phyloP scores from a whole-genome alignment of 1,140 invertebrate species.

The Ceratosolen fusciceps region DNA sequence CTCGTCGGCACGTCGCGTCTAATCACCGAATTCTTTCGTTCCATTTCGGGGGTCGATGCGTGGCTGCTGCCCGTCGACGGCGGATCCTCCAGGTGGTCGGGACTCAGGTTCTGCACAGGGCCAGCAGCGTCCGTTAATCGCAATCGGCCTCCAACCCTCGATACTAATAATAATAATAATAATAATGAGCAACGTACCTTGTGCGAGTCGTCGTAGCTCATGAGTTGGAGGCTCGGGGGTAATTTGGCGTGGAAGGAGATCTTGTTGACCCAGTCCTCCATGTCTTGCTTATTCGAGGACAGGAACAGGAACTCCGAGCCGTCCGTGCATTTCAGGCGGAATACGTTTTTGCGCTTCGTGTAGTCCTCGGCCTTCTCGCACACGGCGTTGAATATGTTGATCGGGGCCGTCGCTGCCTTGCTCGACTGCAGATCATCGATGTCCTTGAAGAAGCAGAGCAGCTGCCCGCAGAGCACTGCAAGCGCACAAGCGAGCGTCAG shows the following conservation, averaged over 20 bases:
- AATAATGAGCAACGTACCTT: slow-evolving; percentile 55
- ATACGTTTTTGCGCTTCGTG: slow-evolving; percentile 94
- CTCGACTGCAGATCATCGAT: slow-evolving; percentile 89
- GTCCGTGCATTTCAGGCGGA: slow-evolving; percentile 89
- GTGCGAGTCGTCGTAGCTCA: slow-evolving; percentile 82
- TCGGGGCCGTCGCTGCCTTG: slow-evolving; percentile 90
- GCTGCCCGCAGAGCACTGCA: slow-evolving; percentile 91
- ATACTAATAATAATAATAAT: no score
- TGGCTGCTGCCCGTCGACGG: slow-evolving; percentile 69
- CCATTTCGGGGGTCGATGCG: slow-evolving; percentile 70
- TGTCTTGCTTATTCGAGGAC: slow-evolving; percentile 79
- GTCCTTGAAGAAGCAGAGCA: slow-evolving; percentile 98
- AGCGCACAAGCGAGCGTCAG: slow-evolving; percentile 9
- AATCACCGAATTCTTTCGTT: slow-evolving; percentile 69
- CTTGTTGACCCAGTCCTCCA: slow-evolving; percentile 95
- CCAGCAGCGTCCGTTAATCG: no score
- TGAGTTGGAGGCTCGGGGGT: slow-evolving; percentile 88
- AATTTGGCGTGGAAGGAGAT: slow-evolving; percentile 94
- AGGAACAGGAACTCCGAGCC: slow-evolving; percentile 94
- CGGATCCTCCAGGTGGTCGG: slow-evolving; percentile 63
- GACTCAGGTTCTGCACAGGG: slow-evolving; percentile 56
- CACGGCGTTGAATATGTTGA: slow-evolving; percentile 88
- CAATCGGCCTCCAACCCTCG: no score
- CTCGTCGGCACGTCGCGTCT: slow-evolving; percentile 60
- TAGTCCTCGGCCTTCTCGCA: slow-evolving; percentile 93